Evolutionary conservation across 1,140 invertebrate genomes (phyloP).

Genomic region (Philopotamus ludificatus): DNA sequence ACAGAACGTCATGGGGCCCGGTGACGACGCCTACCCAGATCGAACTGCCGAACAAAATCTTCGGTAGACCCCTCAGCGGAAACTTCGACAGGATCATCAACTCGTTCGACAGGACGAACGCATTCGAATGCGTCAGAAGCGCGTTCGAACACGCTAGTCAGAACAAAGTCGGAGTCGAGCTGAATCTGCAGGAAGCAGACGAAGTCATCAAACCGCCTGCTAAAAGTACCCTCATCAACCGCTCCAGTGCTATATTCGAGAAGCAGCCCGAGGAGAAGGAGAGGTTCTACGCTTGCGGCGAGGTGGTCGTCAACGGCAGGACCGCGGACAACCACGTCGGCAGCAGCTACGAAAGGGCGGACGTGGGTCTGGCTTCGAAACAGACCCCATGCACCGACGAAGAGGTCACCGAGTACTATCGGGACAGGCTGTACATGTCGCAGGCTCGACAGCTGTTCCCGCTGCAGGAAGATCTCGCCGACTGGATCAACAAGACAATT

Average conservation of each 20-base stretch:
- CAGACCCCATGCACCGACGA: conserved; percentile 63
- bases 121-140: conserved; percentile 52
- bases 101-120: conserved; percentile 54
- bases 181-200: not conserved
- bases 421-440: conserved; percentile 71
- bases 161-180: conserved; percentile 21
- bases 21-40: conserved; percentile 54
- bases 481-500: conserved; percentile 83
- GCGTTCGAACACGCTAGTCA: conserved; percentile 45
- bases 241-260: not conserved
- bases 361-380: conserved; percentile 54
- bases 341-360: conserved; percentile 58
- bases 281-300: conserved; percentile 46
- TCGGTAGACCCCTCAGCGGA: conserved; percentile 50
- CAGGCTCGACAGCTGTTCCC: conserved; percentile 78
- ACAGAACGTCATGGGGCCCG: conserved; percentile 66
- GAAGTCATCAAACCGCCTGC: not conserved
- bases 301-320: conserved; percentile 52
- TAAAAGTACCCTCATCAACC: not conserved
- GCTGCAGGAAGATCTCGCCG: conserved; percentile 80
- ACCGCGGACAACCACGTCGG: conserved; percentile 43
- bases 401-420: conserved; percentile 70
- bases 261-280: conserved; percentile 27
- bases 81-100: conserved; percentile 56
- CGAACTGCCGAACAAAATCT: conserved; percentile 46